Conservation (phyloP, 2,888 invertebrate genomes). For the Volucella bombylans region DNA sequence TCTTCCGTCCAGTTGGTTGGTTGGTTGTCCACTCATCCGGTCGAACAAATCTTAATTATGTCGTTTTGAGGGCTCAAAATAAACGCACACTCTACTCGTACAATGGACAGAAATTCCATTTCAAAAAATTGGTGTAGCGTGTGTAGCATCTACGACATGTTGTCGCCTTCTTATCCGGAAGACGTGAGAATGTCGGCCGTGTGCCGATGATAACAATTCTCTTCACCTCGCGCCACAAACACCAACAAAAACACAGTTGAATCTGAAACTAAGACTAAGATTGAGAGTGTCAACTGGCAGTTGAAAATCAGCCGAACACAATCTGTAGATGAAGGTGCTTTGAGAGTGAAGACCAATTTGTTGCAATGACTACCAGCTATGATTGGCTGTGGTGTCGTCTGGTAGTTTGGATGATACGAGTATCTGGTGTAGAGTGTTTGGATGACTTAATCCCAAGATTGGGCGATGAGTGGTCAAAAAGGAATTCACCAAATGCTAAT, state of each 20-base stretch:
- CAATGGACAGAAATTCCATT: conserved; percentile 16
- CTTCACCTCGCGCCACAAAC: background rate
- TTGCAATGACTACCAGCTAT: conserved; percentile 49
- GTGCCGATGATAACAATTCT: conserved; percentile 52
- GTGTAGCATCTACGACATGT: conserved; percentile 47
- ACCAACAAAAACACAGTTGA: background rate
- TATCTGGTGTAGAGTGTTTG: conserved; percentile 25
- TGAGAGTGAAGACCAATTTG: conserved; percentile 59
- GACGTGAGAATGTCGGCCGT: conserved; percentile 68
- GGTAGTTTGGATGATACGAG: background rate
- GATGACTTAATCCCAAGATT: conserved; percentile 65
- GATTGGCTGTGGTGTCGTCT: conserved; percentile 21
- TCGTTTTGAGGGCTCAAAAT: conserved; percentile 36
- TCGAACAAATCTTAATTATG: conserved; percentile 68
- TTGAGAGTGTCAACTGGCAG: conserved; percentile 40
- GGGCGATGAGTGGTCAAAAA: conserved; percentile 52
- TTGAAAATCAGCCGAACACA: conserved; percentile 6
- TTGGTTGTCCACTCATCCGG: conserved; percentile 41
- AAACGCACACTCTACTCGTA: conserved; percentile 4
- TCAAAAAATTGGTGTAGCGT: too few species aligned
- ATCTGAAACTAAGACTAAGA: background rate
- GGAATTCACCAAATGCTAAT: conserved; percentile 46
- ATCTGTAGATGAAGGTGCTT: conserved; percentile 34
- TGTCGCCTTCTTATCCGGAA: conserved; percentile 72
- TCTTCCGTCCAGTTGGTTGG: background rate